Percentiles rank a stretch among this genome's conserved stretches.
These are phyloP conservation scores for Empidonax alnorum DNA, from an alignment of 2,113 vertebrate genomes.

Conservation along the genomic window DNA sequence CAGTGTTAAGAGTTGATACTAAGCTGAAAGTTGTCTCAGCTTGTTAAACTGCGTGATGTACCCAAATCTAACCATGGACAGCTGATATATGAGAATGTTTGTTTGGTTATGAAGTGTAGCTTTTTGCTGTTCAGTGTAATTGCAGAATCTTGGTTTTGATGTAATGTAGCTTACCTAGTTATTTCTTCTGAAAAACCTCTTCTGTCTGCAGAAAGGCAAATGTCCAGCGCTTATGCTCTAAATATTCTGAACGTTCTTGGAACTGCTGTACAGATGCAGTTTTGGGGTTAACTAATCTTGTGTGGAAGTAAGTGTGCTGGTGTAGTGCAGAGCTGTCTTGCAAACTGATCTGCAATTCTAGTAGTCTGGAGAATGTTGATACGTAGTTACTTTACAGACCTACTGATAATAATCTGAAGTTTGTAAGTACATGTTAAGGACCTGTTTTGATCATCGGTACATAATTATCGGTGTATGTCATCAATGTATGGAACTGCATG, in stretches of 20 bases:
- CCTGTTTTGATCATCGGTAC: neutral
- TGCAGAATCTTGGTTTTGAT: neutral
- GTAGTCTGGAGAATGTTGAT: neutral
- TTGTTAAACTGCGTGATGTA: neutral
- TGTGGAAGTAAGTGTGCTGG: accelerated
- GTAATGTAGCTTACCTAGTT: neutral
- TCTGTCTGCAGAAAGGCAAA: neutral
- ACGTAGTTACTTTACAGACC: accelerated
- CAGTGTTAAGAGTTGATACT: neutral
- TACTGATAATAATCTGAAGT: neutral
- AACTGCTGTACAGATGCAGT: neutral
- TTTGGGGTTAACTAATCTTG: neutral
- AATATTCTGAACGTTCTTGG: neutral
- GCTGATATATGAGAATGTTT: neutral
- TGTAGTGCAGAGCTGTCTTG: neutral
- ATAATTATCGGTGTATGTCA: neutral
- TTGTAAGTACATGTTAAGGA: neutral
- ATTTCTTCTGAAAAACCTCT: neutral
- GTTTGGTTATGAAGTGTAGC: neutral
- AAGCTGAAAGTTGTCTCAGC: neutral
- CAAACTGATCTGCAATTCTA: neutral
- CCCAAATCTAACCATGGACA: neutral
- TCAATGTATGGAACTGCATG: neutral
- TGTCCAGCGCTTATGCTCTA: neutral
- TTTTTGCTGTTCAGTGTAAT: neutral